Evolutionary conservation across 2,888 invertebrate species (phyloP).

Genomic region (Graphium colonna): DNA sequence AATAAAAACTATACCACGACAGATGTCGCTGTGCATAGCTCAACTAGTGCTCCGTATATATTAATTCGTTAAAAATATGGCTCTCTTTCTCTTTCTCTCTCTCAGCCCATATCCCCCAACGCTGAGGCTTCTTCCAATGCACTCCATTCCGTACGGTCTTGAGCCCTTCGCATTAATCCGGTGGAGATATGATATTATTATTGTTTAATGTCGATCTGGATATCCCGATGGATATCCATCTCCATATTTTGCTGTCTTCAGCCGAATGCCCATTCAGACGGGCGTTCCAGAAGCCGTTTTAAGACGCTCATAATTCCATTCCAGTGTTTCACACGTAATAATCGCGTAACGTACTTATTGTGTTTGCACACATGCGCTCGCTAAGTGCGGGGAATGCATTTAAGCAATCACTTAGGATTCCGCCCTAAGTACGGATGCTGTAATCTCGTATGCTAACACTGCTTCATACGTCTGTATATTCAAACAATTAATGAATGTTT

Average conservation of each 20-base stretch:
- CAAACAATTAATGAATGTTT: neutral
- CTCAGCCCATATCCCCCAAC: too few species aligned
- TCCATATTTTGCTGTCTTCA: conserved; percentile 35
- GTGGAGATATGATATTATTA: too few species aligned
- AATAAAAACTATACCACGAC: too few species aligned
- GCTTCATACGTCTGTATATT: conserved; percentile 1
- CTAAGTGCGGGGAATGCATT: conserved; percentile 39
- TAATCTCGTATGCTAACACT: conserved; percentile 21
- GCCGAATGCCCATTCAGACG: conserved; percentile 46
- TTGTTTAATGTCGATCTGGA: too few species aligned
- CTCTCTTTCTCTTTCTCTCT: too few species aligned
- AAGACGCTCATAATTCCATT: conserved; percentile 62
- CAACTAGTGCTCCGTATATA: too few species aligned
- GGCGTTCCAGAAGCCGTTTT: conserved; percentile 53
- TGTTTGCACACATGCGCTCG: conserved; percentile 45
- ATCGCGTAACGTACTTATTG: conserved; percentile 52
- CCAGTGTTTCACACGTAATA: conserved; percentile 65
- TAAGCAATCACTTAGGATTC: conserved; percentile 26
- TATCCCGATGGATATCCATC: too few species aligned
- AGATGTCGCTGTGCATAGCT: too few species aligned
- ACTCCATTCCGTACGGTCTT: too few species aligned
- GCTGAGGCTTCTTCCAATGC: too few species aligned
- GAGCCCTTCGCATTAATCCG: too few species aligned
- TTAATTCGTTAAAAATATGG: too few species aligned
- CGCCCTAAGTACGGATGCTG: conserved; percentile 11